Evolutionary conservation across 2,797 vertebrate species (phyloP), one percentile per base, ranked within the genome.

Genomic region (Cyprinodon diabolis): DNA sequence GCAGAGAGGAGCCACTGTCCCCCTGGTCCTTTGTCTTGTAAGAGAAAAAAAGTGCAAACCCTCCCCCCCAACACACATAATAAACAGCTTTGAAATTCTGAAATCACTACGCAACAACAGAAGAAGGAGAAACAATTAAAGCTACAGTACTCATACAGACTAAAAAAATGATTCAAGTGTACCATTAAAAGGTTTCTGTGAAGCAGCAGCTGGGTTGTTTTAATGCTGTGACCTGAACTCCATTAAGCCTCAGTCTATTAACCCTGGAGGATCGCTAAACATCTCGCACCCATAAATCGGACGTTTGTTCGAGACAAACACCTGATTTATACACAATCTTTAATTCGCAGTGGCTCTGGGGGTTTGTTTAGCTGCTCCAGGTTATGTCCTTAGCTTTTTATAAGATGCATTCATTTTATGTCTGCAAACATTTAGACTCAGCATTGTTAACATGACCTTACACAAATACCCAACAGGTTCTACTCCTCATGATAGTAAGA

Each of bases 11-110:
- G 86, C 90, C 49, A 23, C 78, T 49, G 87, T 92, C 91, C 86
- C 88, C 87, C 92, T 91, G 92, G 91, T 90, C 87, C 87, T 88
- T 91, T 86, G 83, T 88, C 90, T 92, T 91, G 9, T 84, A 92
- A 90, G 75, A 81, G 66, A 82, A 60, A 82, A 84, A 88, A 86
- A 89, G 80, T 87, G 75, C 85, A 15, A 63, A 83, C 58, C 35
- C 35, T 10, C 9, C 35, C 4, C 30, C 58, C 35, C 19, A 43
- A 81, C 71, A 84, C 87, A 30, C 30, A 30, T 83, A 87, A 73
- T 23, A 80, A 87, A 88, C 66, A 60, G 87, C 78, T 85, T 35
- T 43, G 54, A 80, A 89, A 82, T 75, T 65, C 79, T 47, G 80
- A 89, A 84, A 67, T 81, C 78, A 90, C 86, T 62, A 83, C 69